phyloP scores from a whole-genome alignment of 2,888 invertebrate genomes.

The Lamproptera curius region DNA sequence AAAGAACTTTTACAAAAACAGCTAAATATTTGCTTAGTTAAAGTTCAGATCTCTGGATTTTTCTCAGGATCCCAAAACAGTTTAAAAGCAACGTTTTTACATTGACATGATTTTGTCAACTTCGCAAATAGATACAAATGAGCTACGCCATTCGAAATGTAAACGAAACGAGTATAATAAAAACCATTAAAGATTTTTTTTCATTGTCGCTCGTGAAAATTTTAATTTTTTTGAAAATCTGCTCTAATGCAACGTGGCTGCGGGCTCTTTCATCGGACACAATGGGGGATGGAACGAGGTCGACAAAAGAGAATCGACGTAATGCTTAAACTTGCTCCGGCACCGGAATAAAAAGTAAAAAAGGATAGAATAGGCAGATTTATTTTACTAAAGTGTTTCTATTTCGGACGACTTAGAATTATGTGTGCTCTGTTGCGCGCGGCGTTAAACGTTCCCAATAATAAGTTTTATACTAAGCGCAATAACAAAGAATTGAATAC shows the following conservation, averaged over 20 bases:
- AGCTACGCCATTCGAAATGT: no score
- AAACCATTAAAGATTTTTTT: no score
- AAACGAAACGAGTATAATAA: no score
- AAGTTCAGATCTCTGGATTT: no score
- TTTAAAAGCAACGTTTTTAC: no score
- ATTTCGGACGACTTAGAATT: neutral
- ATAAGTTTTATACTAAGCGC: neutral
- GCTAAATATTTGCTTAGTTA: no score
- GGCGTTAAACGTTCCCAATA: neutral
- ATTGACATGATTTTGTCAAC: no score
- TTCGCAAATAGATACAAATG: no score
- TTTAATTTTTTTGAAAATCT: slow-evolving; percentile 2
- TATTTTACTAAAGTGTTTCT: neutral
- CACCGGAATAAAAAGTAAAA: slow-evolving; percentile 1
- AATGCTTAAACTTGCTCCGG: slow-evolving; percentile 10
- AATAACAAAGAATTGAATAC: neutral
- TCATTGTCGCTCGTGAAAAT: no score
- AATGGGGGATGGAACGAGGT: slow-evolving; percentile 18
- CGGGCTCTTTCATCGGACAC: slow-evolving; percentile 7
- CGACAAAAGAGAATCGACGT: slow-evolving; percentile 17
- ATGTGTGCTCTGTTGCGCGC: neutral
- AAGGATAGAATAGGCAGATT: slow-evolving; percentile 1
- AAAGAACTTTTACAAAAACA: no score
- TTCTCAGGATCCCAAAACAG: no score
- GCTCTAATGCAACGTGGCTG: slow-evolving; percentile 5